Evolutionary conservation across 2,888 invertebrate species (phyloP), one percentile per base, ranked within the genome.

Genomic region (Hemithea aestivaria): DNA sequence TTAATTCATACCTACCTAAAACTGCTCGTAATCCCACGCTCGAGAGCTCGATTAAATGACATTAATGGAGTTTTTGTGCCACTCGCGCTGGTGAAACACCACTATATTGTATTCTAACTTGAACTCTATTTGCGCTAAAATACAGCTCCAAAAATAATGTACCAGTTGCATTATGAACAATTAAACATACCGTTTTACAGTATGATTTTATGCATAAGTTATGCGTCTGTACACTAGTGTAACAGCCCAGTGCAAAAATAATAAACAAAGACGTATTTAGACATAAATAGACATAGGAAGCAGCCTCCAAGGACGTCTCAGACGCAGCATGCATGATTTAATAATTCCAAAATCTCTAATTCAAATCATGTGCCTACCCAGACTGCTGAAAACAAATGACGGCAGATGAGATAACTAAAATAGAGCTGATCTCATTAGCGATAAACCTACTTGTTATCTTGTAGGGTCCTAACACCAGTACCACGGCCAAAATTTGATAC

Each of bases 1-100:
- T 71, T 72, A 74, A 73, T 78, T 78, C 69, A 68, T 75, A 79
- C 72, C 73, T 75, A 79, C 72, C 73, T 77, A 73, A 80, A 77
- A 66, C 62, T 67, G 54, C 55, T 65, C 59, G 68, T 73, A 80
- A 81, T 81, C 77, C 79, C 75, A 79, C 79, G 80, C 73, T 78
- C 73, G 67, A 80, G 58, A 73, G 73, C 66, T 58, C 66, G 62
- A 72, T 76, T 71, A 74, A 78, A 81, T 72, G 66, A 69, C 68
- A 67, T 67, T 76, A 76, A 70, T 73, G 58, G 56, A 61, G 64
- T 74, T 77, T 78, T 79, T 77, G 61, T 68, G 58, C 45, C 45
- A 49, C 6, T 43, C 41, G 43, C 41, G 40, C 43, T 56, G 48
- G 40, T 48, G 35, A 40, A 51, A 51, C 40, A 46, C 34, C 34